Percentiles rank a stretch among this genome's conserved stretches.
These are phyloP conservation scores for Micromussa lordhowensis DNA, from an alignment of 92 coral and sea anemone species.

Conservation along the genomic window DNA sequence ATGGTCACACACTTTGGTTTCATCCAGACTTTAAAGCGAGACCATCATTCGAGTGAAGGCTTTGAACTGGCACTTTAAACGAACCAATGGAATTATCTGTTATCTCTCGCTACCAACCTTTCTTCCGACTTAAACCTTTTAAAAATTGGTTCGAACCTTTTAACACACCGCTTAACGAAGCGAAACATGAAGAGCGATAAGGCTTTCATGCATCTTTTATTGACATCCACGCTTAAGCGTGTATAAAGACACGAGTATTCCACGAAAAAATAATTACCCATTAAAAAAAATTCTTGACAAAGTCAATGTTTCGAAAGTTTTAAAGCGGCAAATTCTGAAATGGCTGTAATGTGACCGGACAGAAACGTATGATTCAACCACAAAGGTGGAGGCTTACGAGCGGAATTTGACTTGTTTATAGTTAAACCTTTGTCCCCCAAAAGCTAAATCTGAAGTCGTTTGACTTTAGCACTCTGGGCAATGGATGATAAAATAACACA, in stretches of 20 bases:
- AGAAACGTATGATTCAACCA: background rate
- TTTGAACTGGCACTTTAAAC: background rate
- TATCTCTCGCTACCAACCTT: slow-evolving; percentile 6
- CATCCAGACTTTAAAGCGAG: background rate
- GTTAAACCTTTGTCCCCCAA: background rate
- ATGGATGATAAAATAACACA: background rate
- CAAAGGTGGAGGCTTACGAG: background rate
- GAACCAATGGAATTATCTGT: background rate
- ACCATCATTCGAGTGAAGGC: background rate
- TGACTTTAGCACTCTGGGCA: background rate
- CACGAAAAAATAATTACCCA: background rate
- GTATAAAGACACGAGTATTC: background rate
- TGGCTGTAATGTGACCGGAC: background rate
- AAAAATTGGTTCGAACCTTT: background rate
- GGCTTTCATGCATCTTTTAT: background rate
- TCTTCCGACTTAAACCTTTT: background rate
- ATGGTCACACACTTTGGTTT: background rate
- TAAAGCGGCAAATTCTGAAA: background rate
- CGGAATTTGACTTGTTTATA: background rate
- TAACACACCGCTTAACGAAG: background rate
- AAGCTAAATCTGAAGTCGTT: background rate
- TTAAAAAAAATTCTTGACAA: background rate
- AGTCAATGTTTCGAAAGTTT: background rate
- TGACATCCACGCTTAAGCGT: background rate
- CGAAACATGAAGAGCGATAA: background rate